These are phyloP conservation scores for Meandrina meandrites DNA, from an alignment of 92 coral and sea anemone species.

Conservation along the genomic window DNA sequence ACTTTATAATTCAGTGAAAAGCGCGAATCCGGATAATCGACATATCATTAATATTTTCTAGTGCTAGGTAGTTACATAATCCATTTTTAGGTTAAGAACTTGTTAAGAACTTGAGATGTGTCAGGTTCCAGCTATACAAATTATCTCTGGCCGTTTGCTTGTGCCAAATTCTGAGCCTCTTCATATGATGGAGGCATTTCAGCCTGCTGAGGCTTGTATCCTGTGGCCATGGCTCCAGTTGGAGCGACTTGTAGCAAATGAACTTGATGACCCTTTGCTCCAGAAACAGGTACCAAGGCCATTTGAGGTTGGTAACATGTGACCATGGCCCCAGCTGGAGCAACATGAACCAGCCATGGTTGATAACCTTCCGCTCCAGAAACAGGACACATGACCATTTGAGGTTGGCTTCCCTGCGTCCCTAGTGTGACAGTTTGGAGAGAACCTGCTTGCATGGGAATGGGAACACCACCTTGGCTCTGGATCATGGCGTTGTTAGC, in stretches of 20 bases:
- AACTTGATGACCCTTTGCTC: background rate
- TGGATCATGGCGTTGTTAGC: background rate
- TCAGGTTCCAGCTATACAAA: background rate
- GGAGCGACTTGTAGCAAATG: background rate
- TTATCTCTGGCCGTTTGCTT: background rate
- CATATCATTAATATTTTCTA: no score
- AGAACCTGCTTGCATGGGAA: background rate
- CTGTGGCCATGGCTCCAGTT: background rate
- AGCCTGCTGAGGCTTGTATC: background rate
- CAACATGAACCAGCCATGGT: background rate
- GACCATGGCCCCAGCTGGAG: background rate
- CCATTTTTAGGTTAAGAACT: no score
- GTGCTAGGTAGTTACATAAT: no score
- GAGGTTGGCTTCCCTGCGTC: conserved; percentile 4
- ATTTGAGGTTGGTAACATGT: background rate
- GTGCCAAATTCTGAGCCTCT: background rate
- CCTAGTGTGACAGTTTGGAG: background rate
- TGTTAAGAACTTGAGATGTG: no score
- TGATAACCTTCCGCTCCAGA: background rate
- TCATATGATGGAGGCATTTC: background rate
- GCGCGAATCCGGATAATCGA: no score
- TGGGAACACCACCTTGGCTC: background rate
- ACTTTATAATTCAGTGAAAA: no score
- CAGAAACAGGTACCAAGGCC: background rate
- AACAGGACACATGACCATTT: background rate